Conservation (phyloP, 2,797 vertebrate species). For the Pagetopsis macropterus region DNA sequence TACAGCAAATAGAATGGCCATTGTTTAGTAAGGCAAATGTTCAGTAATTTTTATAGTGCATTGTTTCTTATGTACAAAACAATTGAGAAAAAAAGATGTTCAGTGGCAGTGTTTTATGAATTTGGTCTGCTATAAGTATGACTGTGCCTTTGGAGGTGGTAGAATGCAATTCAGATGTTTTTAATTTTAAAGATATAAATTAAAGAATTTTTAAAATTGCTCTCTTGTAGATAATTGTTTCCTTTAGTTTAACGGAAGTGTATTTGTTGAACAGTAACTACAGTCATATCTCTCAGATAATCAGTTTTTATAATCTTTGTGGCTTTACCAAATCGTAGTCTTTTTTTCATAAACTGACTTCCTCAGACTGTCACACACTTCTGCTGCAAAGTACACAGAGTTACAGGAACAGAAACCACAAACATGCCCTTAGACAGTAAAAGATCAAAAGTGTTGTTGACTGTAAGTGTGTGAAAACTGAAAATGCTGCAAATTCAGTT, state of each 20-base stretch:
- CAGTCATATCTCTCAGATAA: no score
- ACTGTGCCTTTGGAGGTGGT: constrained; percentile 89
- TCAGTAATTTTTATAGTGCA: constrained; percentile 77
- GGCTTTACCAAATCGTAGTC: neutral
- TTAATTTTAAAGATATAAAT: constrained; percentile 87
- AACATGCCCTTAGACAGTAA: neutral
- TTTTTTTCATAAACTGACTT: constrained; percentile 10
- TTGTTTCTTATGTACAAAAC: constrained; percentile 80
- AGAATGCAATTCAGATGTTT: constrained; percentile 88
- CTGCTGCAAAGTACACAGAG: neutral
- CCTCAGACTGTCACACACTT: neutral
- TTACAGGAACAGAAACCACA: constrained; percentile 10
- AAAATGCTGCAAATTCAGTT: no score
- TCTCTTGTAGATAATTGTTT: constrained; percentile 23
- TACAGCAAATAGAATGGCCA: constrained; percentile 69
- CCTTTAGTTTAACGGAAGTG: neutral
- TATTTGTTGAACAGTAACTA: neutral
- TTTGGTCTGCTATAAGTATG: constrained; percentile 85
- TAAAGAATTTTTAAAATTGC: constrained; percentile 83
- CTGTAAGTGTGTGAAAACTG: neutral
- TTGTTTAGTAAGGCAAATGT: constrained; percentile 74
- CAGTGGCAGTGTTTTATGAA: constrained; percentile 85
- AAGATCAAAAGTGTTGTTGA: neutral
- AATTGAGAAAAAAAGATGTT: constrained; percentile 69
- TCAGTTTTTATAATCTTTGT: neutral